These are phyloP conservation scores for Nothoprocta pentlandii DNA, from an alignment of 2,113 vertebrate genomes.

Conservation along the genomic window DNA sequence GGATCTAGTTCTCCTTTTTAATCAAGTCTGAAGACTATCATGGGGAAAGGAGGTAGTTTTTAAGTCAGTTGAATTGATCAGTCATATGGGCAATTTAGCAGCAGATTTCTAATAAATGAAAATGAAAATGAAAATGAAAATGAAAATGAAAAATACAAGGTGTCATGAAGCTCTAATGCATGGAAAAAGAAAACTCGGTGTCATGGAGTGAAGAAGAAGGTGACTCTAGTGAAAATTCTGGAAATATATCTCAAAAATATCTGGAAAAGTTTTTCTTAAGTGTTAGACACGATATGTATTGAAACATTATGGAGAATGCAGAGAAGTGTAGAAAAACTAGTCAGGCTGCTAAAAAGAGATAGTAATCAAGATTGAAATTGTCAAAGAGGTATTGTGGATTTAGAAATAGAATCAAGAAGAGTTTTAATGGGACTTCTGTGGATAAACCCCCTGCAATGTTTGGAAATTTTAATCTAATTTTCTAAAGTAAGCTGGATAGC, in stretches of 20 bases:
- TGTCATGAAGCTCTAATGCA: neutral
- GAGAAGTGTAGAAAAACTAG: neutral
- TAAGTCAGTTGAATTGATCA: neutral
- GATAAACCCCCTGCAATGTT: neutral
- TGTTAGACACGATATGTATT: neutral
- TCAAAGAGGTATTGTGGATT: neutral
- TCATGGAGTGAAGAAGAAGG: neutral
- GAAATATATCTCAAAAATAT: neutral
- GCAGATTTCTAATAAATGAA: neutral
- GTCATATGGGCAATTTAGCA: neutral
- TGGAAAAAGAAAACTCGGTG: neutral
- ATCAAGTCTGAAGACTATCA: neutral
- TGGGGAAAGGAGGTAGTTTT: neutral
- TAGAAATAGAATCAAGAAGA: neutral
- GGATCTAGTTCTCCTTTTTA: neutral
- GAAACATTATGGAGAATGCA: neutral
- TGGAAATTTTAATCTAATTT: slow-evolving; percentile 21
- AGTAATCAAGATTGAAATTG: neutral
- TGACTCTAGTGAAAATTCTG: neutral
- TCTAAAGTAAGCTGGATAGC: slow-evolving; percentile 17
- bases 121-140: neutral
- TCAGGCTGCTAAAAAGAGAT: neutral
- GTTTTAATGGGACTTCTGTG: neutral
- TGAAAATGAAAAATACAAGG: neutral
- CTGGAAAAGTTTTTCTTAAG: neutral